phyloP scores from a whole-genome alignment of 1,140 invertebrate genomes.

The Saxidomus purpurata region DNA sequence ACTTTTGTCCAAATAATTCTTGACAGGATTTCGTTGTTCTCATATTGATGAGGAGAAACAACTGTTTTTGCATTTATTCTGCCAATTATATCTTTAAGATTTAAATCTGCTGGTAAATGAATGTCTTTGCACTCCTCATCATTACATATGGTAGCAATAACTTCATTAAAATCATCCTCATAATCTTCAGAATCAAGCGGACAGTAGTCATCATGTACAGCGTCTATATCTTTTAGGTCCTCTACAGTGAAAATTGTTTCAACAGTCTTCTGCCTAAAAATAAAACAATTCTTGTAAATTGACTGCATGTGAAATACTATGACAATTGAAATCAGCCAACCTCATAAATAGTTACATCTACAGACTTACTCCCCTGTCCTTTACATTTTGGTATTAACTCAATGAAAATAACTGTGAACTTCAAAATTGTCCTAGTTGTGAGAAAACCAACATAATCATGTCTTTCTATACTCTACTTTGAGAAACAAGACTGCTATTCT shows the following conservation, averaged over 20 bases:
- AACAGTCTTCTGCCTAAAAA: not conserved
- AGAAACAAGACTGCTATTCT: too few species aligned
- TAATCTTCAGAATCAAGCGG: not conserved
- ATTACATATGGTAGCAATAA: not conserved
- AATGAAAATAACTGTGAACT: not conserved
- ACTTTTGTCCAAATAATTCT: not conserved
- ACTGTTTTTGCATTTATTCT: not conserved
- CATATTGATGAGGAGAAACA: constrained; percentile 20
- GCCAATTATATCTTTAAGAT: not conserved
- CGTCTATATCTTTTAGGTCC: not conserved
- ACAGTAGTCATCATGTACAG: not conserved
- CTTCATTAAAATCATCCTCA: constrained; percentile 32
- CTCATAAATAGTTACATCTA: too few species aligned
- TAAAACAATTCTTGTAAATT: not conserved
- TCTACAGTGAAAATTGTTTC: not conserved
- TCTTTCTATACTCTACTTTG: too few species aligned
- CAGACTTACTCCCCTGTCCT: too few species aligned
- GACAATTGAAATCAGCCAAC: too few species aligned
- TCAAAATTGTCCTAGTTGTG: not conserved
- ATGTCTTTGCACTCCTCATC: not conserved
- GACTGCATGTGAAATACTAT: too few species aligned
- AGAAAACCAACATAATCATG: too few species aligned
- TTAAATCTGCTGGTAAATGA: constrained; percentile 10
- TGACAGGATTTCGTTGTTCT: not conserved
- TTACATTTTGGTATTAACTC: not conserved